Base-by-base conservation (phyloP, 2,888 invertebrate genomes). In the Lepidocyrtoides sp. region DNA sequence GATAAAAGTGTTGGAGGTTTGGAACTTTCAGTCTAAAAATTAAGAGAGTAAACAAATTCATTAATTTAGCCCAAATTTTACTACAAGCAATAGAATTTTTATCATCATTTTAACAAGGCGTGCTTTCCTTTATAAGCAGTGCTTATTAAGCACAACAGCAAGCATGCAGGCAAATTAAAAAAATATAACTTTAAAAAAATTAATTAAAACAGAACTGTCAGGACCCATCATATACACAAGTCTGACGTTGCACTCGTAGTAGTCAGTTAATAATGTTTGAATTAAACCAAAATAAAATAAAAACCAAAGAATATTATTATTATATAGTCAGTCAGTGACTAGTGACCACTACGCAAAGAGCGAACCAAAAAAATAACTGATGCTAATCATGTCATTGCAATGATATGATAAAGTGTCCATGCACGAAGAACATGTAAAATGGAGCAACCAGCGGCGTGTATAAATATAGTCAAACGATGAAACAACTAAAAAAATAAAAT, bases 11-110 rank as follows among this genome's bases (percentile, higher is more conserved):
- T 23, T 1, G 77, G 48, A 7, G 48, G 20, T 17, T 63, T 83
- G 44, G 36, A 63, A 41, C 17, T 36, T 54, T 86, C 89, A 85
- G 83, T 92, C 92, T 92, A n/a, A 5, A 48, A 32, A 77, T 51
- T 7, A 3, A 90, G 48, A 85, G 5, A 23, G 0, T 57, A 57
- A 4, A 36, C 29, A 66, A 29, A 12, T 63, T 29, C 26, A n/a
- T n/a, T n/a, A n/a, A n/a, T n/a, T n/a, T n/a, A n/a, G n/a, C n/a
- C n/a, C n/a, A n/a, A 29, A 8, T 1, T 20, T 60, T 60, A 26
- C 10, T 0, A 41, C n/a, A 63, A 63, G 7, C 26, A 60, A 63
- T 63, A 26, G 26, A 63, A 26, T 29, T 20, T 8, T n/a, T 60
- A 60, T 26, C 23, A 60, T 20, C 8, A n/a, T 20, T 7, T 4